phyloP scores from a whole-genome alignment of 2,113 vertebrate genomes.

The Spilogale gracilis region DNA sequence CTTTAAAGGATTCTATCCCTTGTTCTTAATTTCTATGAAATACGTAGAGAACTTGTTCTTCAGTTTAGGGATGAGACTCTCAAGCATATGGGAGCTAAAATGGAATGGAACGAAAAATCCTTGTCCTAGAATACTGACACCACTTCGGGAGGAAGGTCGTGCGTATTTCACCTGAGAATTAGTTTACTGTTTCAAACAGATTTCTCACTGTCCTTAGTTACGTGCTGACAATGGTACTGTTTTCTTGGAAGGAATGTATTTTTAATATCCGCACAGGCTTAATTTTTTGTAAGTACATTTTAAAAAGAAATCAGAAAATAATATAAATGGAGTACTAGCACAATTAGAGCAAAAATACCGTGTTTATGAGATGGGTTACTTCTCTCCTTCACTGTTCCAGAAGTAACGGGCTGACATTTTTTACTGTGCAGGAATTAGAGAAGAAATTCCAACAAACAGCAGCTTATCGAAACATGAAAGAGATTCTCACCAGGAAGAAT shows the following conservation, averaged over 20 bases:
- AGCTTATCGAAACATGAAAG: conserved; percentile 98
- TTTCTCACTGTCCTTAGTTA: not conserved
- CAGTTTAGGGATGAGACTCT: not conserved
- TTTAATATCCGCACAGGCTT: not conserved
- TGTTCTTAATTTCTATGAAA: not conserved
- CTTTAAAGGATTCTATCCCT: not conserved
- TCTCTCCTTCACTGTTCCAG: not conserved
- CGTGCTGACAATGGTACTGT: not conserved
- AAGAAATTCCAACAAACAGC: conserved; percentile 98
- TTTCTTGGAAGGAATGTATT: not conserved
- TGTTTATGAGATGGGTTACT: not conserved
- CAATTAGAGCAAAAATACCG: not conserved
- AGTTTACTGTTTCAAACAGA: not conserved
- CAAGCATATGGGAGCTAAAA: not conserved
- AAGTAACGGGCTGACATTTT: not conserved
- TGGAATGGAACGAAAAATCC: not conserved
- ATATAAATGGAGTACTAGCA: not conserved
- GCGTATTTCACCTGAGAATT: not conserved
- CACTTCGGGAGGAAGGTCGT: not conserved
- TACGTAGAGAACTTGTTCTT: not conserved
- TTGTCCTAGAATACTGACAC: not conserved
- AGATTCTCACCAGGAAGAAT: conserved; percentile 97
- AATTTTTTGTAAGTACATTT: not conserved
- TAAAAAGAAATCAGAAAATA: conserved; percentile 44
- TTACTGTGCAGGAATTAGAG: conserved; percentile 92